Evolutionary conservation across 2,888 invertebrate genomes (phyloP).

Genomic region (Zygaena filipendulae): DNA sequence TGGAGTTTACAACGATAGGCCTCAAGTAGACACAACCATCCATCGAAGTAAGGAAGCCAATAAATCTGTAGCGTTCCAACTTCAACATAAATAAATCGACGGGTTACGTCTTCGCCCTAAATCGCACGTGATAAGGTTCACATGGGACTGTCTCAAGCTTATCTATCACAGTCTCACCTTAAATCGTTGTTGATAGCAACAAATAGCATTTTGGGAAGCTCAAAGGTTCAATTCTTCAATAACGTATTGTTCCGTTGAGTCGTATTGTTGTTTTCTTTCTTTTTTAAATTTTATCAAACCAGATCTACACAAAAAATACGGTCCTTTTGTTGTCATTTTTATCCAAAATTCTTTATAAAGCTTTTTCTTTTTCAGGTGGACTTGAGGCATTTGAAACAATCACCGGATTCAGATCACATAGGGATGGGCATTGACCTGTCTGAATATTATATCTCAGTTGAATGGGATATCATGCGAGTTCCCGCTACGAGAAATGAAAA

Average conservation of each 20-base stretch:
- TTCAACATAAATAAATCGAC: slow-evolving; percentile 43
- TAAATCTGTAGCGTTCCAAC: slow-evolving; percentile 46
- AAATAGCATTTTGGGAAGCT: slow-evolving; percentile 30
- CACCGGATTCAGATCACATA: slow-evolving; percentile 87
- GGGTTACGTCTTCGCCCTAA: slow-evolving; percentile 32
- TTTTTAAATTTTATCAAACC: background rate
- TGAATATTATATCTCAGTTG: slow-evolving; percentile 96
- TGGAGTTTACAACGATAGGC: slow-evolving; percentile 34
- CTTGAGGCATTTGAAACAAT: slow-evolving; percentile 87
- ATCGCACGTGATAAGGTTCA: slow-evolving; percentile 36
- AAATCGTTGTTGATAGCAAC: slow-evolving; percentile 31
- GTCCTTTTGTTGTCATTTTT: no score
- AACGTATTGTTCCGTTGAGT: slow-evolving; percentile 24
- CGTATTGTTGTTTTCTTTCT: slow-evolving; percentile 20
- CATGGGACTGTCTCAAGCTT: slow-evolving; percentile 26
- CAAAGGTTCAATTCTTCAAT: slow-evolving; percentile 31
- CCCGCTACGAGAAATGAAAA: slow-evolving; percentile 91
- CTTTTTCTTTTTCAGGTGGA: slow-evolving; percentile 76
- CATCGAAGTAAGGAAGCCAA: slow-evolving; percentile 43
- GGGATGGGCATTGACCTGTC: slow-evolving; percentile 92
- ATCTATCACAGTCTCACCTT: slow-evolving; percentile 26
- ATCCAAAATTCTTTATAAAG: no score
- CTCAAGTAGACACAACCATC: slow-evolving; percentile 31
- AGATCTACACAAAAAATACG: no score
- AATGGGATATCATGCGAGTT: slow-evolving; percentile 97